A percentile compares a stretch with the other conserved stretches of the same genome.
Evolutionary conservation across 2,113 vertebrate species (phyloP).

Genomic region (Psilopogon haemacephalus): DNA sequence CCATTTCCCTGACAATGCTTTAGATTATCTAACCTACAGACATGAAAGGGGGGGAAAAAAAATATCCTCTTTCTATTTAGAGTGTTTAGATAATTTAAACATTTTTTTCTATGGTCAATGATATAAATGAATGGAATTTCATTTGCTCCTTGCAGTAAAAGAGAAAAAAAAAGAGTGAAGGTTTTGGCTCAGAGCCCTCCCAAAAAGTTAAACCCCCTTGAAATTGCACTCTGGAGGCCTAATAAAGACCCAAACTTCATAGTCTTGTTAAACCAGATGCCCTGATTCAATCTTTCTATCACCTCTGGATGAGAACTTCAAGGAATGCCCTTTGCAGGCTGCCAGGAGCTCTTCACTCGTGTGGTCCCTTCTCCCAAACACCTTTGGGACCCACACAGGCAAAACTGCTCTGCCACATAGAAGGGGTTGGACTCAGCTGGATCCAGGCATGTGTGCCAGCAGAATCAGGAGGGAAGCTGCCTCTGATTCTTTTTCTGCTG

Average conservation of each 20-base stretch:
- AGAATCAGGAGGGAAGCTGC: neutral
- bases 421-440: neutral
- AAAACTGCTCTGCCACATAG: neutral
- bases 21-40: neutral
- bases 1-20: neutral
- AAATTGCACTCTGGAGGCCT: conserved; percentile 8
- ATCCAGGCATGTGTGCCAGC: neutral
- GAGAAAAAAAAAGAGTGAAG: neutral
- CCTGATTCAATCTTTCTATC: neutral
- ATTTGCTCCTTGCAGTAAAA: neutral
- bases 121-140: neutral
- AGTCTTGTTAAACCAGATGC: neutral
- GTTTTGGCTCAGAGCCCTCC: neutral
- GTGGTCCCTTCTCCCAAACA: neutral
- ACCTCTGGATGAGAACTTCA: neutral
- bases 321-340: neutral
- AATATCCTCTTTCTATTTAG: neutral
- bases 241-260: neutral
- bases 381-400: neutral
- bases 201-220: neutral
- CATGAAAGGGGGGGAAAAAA: neutral
- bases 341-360: neutral
- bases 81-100: neutral
- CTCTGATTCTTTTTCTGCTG: neutral
- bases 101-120: neutral